phyloP scores from a whole-genome alignment of 2,113 vertebrate species.

The Onychostruthus taczanowskii region DNA sequence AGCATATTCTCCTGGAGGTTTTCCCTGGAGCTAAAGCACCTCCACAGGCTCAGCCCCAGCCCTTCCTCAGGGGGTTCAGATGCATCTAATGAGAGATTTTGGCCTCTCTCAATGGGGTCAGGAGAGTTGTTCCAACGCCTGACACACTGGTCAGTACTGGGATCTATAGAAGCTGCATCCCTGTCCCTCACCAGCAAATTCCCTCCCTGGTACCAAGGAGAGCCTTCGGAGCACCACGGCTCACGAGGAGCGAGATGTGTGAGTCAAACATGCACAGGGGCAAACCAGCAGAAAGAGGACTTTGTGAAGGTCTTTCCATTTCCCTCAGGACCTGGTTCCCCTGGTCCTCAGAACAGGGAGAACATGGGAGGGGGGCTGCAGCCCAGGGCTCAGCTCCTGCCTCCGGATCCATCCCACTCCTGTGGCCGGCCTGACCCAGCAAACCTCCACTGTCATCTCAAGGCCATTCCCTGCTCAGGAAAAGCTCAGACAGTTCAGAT shows the following conservation, averaged over 20 bases:
- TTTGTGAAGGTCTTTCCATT: background rate
- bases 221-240: fast-evolving
- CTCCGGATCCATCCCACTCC: fast-evolving
- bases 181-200: background rate
- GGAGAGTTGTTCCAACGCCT: background rate
- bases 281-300: background rate
- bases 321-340: background rate
- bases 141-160: background rate
- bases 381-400: background rate
- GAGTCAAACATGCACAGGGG: background rate
- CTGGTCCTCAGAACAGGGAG: background rate
- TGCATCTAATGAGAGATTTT: background rate
- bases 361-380: fast-evolving
- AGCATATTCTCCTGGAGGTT: background rate
- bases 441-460: background rate
- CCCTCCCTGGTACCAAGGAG: fast-evolving
- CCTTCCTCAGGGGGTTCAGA: background rate
- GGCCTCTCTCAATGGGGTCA: background rate
- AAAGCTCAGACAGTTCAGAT: background rate
- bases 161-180: background rate
- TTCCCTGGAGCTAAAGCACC: background rate
- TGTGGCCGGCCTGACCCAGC: background rate
- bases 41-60: background rate
- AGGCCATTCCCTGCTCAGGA: background rate
- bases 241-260: fast-evolving